Evolutionary conservation across 1,140 invertebrate genomes (phyloP).

Genomic region (Nomia melanderi): DNA sequence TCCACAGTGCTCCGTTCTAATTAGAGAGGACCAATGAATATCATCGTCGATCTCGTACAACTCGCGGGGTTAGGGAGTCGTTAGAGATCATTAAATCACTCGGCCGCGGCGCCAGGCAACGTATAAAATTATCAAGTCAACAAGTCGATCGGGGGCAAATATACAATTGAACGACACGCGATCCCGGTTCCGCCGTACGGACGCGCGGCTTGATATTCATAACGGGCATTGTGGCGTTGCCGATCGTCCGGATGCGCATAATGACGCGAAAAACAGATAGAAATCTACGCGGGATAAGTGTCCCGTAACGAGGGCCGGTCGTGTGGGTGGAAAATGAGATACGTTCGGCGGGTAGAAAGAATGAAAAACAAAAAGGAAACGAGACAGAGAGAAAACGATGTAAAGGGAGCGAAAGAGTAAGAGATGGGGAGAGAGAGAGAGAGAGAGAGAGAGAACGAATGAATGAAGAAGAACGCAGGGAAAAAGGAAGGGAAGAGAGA

Average conservation of each 20-base stretch:
- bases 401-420: too few relatives aligned
- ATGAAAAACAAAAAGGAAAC: background rate
- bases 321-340: conserved; percentile 42
- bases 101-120: background rate
- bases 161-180: conserved; percentile 26
- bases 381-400: too few relatives aligned
- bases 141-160: background rate
- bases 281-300: conserved; percentile 9
- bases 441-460: too few relatives aligned
- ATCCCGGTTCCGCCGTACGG: background rate
- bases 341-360: conserved; percentile 18
- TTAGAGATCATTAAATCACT: conserved; percentile 29
- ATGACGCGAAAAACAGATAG: conserved; percentile 5
- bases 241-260: conserved; percentile 6
- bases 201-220: conserved; percentile 20
- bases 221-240: conserved; percentile 32
- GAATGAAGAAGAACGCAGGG: too few relatives aligned
- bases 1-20: background rate
- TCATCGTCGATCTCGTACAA: conserved; percentile 4
- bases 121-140: conserved; percentile 21
- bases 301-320: background rate
- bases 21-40: conserved; percentile 13
- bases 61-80: background rate
- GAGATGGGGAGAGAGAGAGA: too few relatives aligned
- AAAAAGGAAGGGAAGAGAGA: too few relatives aligned